Evolutionary conservation across 2,888 invertebrate genomes (phyloP), one percentile per base, ranked within the genome.

Genomic region (Bombylius discolor): DNA sequence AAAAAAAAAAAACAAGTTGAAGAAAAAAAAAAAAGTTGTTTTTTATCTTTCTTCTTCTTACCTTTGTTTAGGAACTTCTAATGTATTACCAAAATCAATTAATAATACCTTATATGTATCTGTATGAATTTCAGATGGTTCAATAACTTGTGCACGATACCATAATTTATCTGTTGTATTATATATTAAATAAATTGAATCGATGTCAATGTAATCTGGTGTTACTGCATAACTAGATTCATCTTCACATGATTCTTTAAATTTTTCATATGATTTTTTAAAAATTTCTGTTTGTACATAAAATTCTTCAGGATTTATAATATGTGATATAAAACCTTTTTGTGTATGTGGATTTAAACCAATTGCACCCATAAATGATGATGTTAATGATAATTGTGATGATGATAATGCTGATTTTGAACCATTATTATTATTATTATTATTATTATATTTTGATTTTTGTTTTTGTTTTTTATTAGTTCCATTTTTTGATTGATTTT

Each of bases 31-130:
- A 11, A 5, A 48, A 32, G 31, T n/a, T 50, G 13, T 50, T 9
- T 36, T 13, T 46, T 49, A 32, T 39, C 44, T 46, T n/a, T n/a
- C n/a, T n/a, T n/a, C 11, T 33, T 33, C 75, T 72, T 67, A 82
- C 82, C 74, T 76, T 48, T 77, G 74, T 55, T 74, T 69, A 4
- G 73, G 64, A 4, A 81, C 74, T 1, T 67, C 64, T 57, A 80
- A 77, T 0, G 69, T 72, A 62, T 78, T 75, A 3, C 87, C 88
- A 62, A 80, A 79, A 68, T 88, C 87, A 31, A 85, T 72, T 60
- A 81, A 80, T 63, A 79, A 79, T 4, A 85, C 78, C 34, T 77
- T 74, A 63, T 78, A 80, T 0, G 66, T 60, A 0, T 73, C 69
- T 5, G 74, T 67, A 3, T 66, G 62, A 0, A 65, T 13, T 49